These are phyloP conservation scores for Scomber japonicus DNA, from an alignment of 2,113 vertebrate species.

Conservation along the genomic window DNA sequence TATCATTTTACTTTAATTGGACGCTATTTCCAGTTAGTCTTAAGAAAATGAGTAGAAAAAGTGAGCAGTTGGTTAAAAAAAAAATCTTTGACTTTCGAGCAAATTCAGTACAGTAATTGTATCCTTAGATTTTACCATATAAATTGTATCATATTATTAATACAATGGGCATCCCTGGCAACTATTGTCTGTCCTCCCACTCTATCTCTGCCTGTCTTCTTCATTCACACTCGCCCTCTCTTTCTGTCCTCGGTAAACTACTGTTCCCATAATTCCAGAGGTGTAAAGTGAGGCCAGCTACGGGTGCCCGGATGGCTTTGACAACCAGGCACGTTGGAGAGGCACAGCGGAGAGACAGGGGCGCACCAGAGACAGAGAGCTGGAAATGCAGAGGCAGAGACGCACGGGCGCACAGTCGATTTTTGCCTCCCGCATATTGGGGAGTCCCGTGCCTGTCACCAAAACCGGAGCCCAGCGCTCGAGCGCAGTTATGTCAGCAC, in stretches of 20 bases:
- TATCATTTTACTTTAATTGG: too few species aligned
- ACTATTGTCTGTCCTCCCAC: background rate
- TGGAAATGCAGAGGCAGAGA: slow-evolving; percentile 85
- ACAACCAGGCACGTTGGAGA: slow-evolving; percentile 83
- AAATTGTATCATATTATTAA: background rate
- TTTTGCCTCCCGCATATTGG: slow-evolving; percentile 76
- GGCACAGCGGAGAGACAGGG: slow-evolving; percentile 72
- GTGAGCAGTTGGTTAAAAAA: too few species aligned
- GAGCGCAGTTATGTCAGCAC: slow-evolving; percentile 59
- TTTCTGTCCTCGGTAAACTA: slow-evolving; percentile 68
- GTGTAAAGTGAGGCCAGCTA: slow-evolving; percentile 73
- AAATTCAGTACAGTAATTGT: background rate
- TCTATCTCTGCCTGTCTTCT: background rate
- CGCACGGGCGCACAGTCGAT: slow-evolving; percentile 75
- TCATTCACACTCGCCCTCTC: background rate
- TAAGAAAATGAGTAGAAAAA: too few species aligned
- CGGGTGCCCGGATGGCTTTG: slow-evolving; percentile 82
- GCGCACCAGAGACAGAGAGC: slow-evolving; percentile 74
- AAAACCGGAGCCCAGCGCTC: slow-evolving; percentile 55
- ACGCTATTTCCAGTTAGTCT: too few species aligned
- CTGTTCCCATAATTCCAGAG: slow-evolving; percentile 80
- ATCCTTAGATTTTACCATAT: background rate
- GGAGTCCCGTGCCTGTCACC: slow-evolving; percentile 76
- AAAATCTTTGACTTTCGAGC: too few species aligned
- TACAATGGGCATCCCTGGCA: background rate